These are phyloP conservation scores for Hyperoplus immaculatus DNA, from an alignment of 2,797 vertebrate genomes.

Conservation along the genomic window DNA sequence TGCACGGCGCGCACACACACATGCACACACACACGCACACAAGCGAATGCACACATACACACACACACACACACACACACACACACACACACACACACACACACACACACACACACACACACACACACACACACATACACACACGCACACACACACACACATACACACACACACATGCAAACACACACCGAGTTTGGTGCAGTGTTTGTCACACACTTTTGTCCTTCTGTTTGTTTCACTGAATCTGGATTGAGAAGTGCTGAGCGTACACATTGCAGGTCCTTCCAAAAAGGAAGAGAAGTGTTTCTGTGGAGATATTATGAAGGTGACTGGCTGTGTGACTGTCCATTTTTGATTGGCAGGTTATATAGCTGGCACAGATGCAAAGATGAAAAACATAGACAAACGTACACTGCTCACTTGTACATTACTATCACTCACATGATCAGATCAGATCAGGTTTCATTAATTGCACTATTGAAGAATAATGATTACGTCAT, in stretches of 20 bases:
- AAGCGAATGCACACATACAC: slow-evolving; percentile 7
- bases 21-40: not conserved
- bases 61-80: not conserved
- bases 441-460: no score
- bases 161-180: not conserved
- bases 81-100: slow-evolving; percentile 4
- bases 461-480: no score
- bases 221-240: slow-evolving; percentile 10
- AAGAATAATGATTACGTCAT: no score
- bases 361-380: not conserved
- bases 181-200: not conserved
- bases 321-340: not conserved
- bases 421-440: no score
- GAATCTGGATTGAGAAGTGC: slow-evolving; percentile 2
- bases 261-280: not conserved
- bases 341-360: not conserved
- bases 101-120: no score
- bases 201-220: slow-evolving; percentile 15
- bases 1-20: no score
- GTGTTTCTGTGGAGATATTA: no score
- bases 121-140: no score
- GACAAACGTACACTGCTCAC: no score
- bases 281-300: no score
- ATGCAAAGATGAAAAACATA: not conserved
- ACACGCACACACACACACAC: not conserved